Evolutionary conservation across 2,888 invertebrate species (phyloP).

Genomic region (Spialia ferax): DNA sequence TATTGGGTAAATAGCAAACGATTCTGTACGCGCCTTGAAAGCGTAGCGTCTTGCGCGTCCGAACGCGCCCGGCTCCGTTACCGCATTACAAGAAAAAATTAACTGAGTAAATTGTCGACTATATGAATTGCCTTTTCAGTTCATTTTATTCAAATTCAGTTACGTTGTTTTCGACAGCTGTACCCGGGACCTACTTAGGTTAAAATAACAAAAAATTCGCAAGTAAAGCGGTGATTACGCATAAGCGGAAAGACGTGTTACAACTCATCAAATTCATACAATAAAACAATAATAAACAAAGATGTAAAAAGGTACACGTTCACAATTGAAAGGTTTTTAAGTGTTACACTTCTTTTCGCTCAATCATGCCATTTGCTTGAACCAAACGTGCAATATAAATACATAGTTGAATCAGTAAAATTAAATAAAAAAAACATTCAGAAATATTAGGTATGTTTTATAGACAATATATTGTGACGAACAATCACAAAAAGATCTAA

Average conservation of each 20-base stretch:
- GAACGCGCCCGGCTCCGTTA: slow-evolving; percentile 70
- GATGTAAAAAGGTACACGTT: slow-evolving; percentile 64
- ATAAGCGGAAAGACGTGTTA: slow-evolving; percentile 85
- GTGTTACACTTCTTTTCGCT: slow-evolving; percentile 82
- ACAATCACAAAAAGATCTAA: slow-evolving; percentile 6
- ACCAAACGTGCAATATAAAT: slow-evolving; percentile 55
- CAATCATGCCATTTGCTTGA: slow-evolving; percentile 81
- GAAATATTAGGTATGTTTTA: no score
- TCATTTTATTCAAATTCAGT: not conserved
- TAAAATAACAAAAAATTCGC: slow-evolving; percentile 58
- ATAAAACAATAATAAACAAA: slow-evolving; percentile 65
- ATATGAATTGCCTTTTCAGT: not conserved
- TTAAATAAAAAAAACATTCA: no score
- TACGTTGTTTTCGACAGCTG: not conserved
- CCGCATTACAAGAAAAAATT: not conserved
- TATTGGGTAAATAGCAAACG: slow-evolving; percentile 57
- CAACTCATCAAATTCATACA: slow-evolving; percentile 70
- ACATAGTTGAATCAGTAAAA: no score
- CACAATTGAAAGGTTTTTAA: slow-evolving; percentile 61
- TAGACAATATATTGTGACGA: not conserved
- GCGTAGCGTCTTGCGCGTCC: slow-evolving; percentile 64
- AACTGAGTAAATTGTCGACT: not conserved
- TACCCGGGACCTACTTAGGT: slow-evolving; percentile 10
- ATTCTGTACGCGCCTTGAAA: slow-evolving; percentile 48
- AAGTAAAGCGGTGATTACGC: slow-evolving; percentile 83